phyloP scores from a whole-genome alignment of 1,140 invertebrate genomes.

The Callitettix versicolor region DNA sequence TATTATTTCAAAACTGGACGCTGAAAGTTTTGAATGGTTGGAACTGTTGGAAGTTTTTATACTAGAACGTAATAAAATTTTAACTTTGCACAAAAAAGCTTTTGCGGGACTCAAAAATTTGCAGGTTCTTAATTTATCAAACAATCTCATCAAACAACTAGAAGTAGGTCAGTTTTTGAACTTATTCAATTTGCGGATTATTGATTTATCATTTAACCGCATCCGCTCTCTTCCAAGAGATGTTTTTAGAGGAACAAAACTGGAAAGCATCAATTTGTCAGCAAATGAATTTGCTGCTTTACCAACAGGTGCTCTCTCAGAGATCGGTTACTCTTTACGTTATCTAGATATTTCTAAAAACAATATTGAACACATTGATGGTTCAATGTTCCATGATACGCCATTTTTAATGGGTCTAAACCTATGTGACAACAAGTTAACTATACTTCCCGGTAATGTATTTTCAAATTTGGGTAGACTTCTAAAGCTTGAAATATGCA shows the following conservation, averaged over 20 bases:
- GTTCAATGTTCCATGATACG: constrained; percentile 72
- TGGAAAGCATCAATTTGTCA: constrained; percentile 70
- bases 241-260: constrained; percentile 62
- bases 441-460: constrained; percentile 76
- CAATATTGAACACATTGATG: constrained; percentile 74
- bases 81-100: constrained; percentile 57
- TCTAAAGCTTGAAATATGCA: constrained; percentile 65
- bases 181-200: constrained; percentile 56
- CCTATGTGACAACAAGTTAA: constrained; percentile 68
- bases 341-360: constrained; percentile 69
- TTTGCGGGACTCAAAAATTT: constrained; percentile 59
- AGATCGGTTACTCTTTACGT: constrained; percentile 60
- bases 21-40: constrained; percentile 55
- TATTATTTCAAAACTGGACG: constrained; percentile 54
- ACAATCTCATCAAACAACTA: constrained; percentile 62
- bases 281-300: constrained; percentile 66
- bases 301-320: constrained; percentile 55
- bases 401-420: constrained; percentile 65
- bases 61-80: constrained; percentile 60
- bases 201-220: constrained; percentile 66
- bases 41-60: constrained; percentile 59
- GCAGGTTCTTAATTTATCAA: constrained; percentile 68
- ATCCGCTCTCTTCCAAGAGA: constrained; percentile 65
- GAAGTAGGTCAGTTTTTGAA: constrained; percentile 71
- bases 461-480: constrained; percentile 71